Evolutionary conservation across 2,888 invertebrate species (phyloP).

Genomic region (Mystacides longicornis): DNA sequence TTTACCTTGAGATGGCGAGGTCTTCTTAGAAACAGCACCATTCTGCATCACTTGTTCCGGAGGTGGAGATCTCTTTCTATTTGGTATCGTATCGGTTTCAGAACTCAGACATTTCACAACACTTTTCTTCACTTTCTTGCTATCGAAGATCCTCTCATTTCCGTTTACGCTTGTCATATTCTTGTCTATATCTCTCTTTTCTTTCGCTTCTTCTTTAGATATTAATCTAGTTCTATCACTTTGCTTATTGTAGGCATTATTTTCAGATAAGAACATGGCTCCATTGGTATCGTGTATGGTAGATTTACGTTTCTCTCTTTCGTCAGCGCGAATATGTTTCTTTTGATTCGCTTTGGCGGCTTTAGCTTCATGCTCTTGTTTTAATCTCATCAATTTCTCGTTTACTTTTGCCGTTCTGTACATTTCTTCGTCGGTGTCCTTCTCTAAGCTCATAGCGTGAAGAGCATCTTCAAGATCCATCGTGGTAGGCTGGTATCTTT

Average conservation of each 20-base stretch:
- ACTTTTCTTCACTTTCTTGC: slow-evolving; percentile 41
- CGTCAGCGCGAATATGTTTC: slow-evolving; percentile 31
- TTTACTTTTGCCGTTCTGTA: slow-evolving; percentile 47
- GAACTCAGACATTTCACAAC: slow-evolving; percentile 34
- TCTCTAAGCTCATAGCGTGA: slow-evolving; percentile 46
- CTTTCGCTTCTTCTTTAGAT: slow-evolving; percentile 41
- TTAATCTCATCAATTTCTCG: slow-evolving; percentile 44
- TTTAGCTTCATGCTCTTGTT: slow-evolving; percentile 41
- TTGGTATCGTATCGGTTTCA: slow-evolving; percentile 34
- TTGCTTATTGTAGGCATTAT: slow-evolving; percentile 30
- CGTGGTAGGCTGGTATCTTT: slow-evolving; percentile 46
- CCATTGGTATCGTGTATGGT: slow-evolving; percentile 40
- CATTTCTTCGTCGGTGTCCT: slow-evolving; percentile 38
- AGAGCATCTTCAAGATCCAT: slow-evolving; percentile 51
- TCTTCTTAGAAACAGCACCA: slow-evolving; percentile 6
- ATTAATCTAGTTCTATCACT: slow-evolving; percentile 42
- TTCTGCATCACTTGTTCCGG: slow-evolving; percentile 7
- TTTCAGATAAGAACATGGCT: slow-evolving; percentile 35
- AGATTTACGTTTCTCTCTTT: slow-evolving; percentile 35
- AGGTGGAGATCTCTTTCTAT: slow-evolving; percentile 37
- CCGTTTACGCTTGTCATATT: slow-evolving; percentile 31
- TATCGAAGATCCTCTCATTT: slow-evolving; percentile 30
- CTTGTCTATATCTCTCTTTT: slow-evolving; percentile 39
- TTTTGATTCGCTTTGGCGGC: slow-evolving; percentile 36
- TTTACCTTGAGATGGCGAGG: slow-evolving; percentile 6